Percentiles rank a stretch among this genome's conserved stretches.
Conservation (phyloP, 2,888 invertebrate genomes). For the Pristionchus mayeri region DNA sequence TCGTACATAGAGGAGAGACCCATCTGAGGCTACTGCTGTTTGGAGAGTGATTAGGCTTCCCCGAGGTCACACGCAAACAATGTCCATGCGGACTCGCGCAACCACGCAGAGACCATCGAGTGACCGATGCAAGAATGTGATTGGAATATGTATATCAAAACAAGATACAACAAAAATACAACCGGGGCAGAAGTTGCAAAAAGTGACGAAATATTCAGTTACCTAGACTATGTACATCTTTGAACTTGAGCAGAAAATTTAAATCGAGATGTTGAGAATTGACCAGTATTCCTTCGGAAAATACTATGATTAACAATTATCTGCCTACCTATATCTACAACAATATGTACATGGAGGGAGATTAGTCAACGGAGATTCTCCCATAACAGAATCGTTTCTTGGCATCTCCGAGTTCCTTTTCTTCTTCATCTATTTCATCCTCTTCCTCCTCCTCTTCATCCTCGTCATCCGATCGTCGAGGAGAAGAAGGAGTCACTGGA, state of each 20-base stretch:
- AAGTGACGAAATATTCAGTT: too few species aligned
- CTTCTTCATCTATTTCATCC: background rate
- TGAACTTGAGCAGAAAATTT: background rate
- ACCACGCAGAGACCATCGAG: background rate
- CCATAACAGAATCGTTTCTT: background rate
- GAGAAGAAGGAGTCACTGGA: background rate
- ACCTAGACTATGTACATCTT: background rate
- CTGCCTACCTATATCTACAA: background rate
- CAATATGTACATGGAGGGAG: background rate
- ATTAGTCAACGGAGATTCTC: background rate
- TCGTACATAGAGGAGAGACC: slow-evolving; percentile 20
- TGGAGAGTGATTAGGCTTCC: slow-evolving; percentile 31
- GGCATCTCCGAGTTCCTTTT: background rate
- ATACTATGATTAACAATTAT: background rate
- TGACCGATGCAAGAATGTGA: background rate
- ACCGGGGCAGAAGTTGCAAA: background rate
- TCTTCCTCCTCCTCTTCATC: background rate
- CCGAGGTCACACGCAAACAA: slow-evolving; percentile 25
- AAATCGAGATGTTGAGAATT: background rate
- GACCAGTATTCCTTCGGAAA: background rate
- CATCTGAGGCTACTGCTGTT: slow-evolving; percentile 24
- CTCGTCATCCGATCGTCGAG: background rate
- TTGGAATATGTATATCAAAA: background rate
- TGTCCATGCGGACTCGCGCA: slow-evolving; percentile 9
- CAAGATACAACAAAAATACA: background rate